Evolutionary conservation across 2,888 invertebrate species (phyloP), one percentile per base, ranked within the genome.

Genomic region (Meteorus colon): DNA sequence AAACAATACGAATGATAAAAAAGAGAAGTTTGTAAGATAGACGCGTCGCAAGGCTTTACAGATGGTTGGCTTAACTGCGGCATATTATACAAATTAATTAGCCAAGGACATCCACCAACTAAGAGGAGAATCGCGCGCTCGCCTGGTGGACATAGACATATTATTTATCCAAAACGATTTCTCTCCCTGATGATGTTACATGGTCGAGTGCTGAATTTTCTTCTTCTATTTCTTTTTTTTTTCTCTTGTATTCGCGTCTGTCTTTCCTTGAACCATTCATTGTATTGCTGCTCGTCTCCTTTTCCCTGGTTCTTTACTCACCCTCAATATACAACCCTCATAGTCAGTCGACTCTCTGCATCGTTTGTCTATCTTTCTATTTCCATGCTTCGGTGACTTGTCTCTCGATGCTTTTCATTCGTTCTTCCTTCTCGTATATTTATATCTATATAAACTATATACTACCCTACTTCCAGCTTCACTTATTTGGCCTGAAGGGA

Each of bases 61-160:
- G 87, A 89, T 88, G 86, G 89, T 85, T 84, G 82, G 88, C 87
- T 89, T 88, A 89, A 88, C 88, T 88, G 81, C 84, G 86, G 87
- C 86, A 89, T 89, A 89, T 89, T 89, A 89, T 88, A 86, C 88
- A 86, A 88, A 89, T 89, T 89, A 88, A 89, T 89, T 88, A 88
- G 84, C 86, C 82, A 79, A 72, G 63, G 16, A 72, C 63, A 63
- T 19, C 4, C 14, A 29, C 31, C 31, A 4, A 37, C 65, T 37
- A 65, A 3, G 27, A 19, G 8, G n/a, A 29, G 16, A 69, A 51
- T 37, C 34, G 51, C 51, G 45, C 63, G 48, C 65, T 48, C 55
- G 76, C 29, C 79, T 81, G 77, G 80, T 84, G 85, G 84, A 84
- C 83, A 87, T 85, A 85, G 85, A 86, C 87, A 86, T 88, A 89